Percentiles rank a stretch among this genome's conserved stretches.
phyloP scores from a whole-genome alignment of 2,797 vertebrate species.

The Poliocrania exsul region DNA sequence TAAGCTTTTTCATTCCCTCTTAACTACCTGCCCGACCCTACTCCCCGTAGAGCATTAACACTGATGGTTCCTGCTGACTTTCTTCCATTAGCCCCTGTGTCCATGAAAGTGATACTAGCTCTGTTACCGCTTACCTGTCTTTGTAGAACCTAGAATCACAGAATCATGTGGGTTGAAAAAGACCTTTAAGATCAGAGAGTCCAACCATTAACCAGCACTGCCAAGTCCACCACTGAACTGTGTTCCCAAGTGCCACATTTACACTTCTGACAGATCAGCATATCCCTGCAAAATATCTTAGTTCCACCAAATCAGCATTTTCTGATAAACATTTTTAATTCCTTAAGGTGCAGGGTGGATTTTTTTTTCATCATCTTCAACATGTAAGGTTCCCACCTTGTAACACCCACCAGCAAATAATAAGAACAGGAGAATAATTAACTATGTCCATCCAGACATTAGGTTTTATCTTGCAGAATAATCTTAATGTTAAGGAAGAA shows the following conservation, averaged over 20 bases:
- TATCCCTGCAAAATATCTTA: background rate
- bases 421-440: background rate
- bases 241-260: background rate
- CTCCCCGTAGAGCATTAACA: background rate
- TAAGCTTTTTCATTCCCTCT: background rate
- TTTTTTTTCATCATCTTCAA: background rate
- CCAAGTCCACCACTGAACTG: background rate
- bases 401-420: background rate
- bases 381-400: background rate
- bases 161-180: background rate
- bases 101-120: background rate
- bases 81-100: background rate
- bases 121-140: background rate
- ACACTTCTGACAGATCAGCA: background rate
- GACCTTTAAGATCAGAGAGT: background rate
- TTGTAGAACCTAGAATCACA: background rate
- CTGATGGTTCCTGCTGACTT: background rate
- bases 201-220: background rate
- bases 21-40: fast-evolving
- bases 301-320: background rate
- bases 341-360: background rate
- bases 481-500: background rate
- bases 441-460: background rate
- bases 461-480: background rate
- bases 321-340: background rate